Conservation (phyloP, 2,888 invertebrate species). For the Itoplectis maculator region DNA sequence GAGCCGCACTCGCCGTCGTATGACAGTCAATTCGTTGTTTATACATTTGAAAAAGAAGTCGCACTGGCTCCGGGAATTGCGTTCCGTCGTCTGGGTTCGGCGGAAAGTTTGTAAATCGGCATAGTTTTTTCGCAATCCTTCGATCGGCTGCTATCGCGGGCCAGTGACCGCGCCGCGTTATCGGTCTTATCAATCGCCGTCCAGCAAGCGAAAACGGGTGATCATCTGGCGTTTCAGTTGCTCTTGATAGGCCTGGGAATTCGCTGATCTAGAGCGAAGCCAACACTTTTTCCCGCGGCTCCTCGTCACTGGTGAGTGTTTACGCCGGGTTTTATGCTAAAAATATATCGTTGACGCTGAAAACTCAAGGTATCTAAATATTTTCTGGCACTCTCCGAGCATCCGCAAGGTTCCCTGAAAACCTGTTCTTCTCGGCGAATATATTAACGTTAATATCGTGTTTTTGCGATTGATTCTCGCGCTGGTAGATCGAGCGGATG, state of each 20-base stretch:
- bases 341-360: slow-evolving; percentile 57
- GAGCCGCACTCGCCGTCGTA: slow-evolving; percentile 23
- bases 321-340: slow-evolving; percentile 32
- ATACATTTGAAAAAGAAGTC: background rate
- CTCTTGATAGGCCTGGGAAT: slow-evolving; percentile 48
- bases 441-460: background rate
- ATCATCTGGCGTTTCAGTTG: slow-evolving; percentile 32
- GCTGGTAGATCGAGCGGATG: slow-evolving; percentile 11
- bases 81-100: too few relatives aligned
- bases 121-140: slow-evolving; percentile 7
- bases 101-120: slow-evolving; percentile 12
- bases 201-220: background rate
- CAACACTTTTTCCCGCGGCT: slow-evolving; percentile 16
- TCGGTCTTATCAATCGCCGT: slow-evolving; percentile 41
- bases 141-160: background rate
- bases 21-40: slow-evolving; percentile 45
- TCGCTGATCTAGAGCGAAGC: slow-evolving; percentile 29
- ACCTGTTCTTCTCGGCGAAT: background rate
- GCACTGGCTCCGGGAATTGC: background rate
- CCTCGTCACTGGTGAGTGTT: slow-evolving; percentile 59
- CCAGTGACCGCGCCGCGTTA: slow-evolving; percentile 36
- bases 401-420: background rate
- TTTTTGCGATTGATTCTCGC: slow-evolving; percentile 2
- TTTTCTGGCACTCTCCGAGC: slow-evolving; percentile 12
- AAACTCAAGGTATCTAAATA: slow-evolving; percentile 46